A percentile compares a stretch with the other conserved stretches of the same genome.
Conservation (phyloP, 2,888 invertebrate genomes). For the Odontomyia ornata region DNA sequence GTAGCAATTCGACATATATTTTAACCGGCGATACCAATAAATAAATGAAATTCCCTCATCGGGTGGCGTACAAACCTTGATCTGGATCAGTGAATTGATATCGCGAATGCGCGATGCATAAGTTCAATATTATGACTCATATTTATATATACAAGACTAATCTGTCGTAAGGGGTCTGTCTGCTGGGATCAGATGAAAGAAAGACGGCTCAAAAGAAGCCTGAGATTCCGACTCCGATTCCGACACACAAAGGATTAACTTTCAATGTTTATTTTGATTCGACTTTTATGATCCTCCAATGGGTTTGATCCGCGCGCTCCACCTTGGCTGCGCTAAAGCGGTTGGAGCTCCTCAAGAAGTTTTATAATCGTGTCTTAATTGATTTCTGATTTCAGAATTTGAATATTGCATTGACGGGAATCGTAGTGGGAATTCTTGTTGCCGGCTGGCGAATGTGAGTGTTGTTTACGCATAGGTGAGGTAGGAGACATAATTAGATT, state of each 20-base stretch:
- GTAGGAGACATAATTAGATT: constrained; percentile 22
- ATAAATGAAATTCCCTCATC: background rate
- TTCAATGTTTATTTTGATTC: constrained; percentile 43
- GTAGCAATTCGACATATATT: too few relatives aligned
- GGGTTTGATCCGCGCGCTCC: background rate
- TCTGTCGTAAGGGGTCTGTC: constrained; percentile 33
- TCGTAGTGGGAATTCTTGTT: background rate
- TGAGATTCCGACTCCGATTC: constrained; percentile 25
- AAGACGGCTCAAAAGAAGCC: background rate
- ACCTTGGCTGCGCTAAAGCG: background rate
- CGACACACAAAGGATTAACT: constrained; percentile 40
- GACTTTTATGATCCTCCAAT: constrained; percentile 39
- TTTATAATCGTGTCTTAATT: constrained; percentile 43
- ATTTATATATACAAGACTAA: constrained; percentile 43
- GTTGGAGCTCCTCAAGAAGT: constrained; percentile 25
- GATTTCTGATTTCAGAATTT: constrained; percentile 36
- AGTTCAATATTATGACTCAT: constrained; percentile 37
- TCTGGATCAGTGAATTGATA: constrained; percentile 26
- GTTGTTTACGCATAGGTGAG: constrained; percentile 13
- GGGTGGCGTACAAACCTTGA: background rate
- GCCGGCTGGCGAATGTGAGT: constrained; percentile 4
- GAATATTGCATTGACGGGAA: background rate
- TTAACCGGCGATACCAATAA: background rate
- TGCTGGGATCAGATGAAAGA: constrained; percentile 12
- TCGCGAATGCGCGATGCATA: constrained; percentile 16